phyloP scores from a whole-genome alignment of 2,888 invertebrate species.

The Ditylenchus weischeri region DNA sequence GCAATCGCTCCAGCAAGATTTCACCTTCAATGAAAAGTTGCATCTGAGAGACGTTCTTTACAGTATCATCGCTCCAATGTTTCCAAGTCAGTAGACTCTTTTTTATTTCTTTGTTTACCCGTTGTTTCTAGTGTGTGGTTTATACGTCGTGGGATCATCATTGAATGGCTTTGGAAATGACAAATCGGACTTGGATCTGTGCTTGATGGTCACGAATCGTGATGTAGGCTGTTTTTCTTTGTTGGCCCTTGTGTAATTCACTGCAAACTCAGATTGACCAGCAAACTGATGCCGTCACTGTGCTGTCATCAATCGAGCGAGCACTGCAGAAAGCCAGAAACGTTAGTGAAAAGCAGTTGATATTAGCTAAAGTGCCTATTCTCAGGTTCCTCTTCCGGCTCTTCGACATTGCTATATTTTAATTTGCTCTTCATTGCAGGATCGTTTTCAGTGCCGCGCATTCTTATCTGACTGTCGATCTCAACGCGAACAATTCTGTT shows the following conservation, averaged over 20 bases:
- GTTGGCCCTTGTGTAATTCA: neutral
- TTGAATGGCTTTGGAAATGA: constrained; percentile 91
- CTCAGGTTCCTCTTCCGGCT: constrained; percentile 58
- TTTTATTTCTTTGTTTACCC: neutral
- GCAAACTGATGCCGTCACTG: constrained; percentile 70
- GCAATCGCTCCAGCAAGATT: constrained; percentile 46
- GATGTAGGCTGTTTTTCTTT: constrained; percentile 59
- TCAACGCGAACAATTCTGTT: constrained; percentile 93
- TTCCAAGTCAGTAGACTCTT: constrained; percentile 42
- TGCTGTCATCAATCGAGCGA: constrained; percentile 46
- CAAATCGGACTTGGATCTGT: constrained; percentile 92
- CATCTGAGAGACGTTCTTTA: constrained; percentile 54
- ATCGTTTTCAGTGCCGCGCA: constrained; percentile 53
- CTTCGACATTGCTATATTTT: neutral
- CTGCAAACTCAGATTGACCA: constrained; percentile 67
- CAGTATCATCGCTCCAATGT: constrained; percentile 50
- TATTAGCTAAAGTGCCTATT: constrained; percentile 75
- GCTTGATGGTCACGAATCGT: constrained; percentile 75
- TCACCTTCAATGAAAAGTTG: constrained; percentile 45
- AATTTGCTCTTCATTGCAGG: constrained; percentile 26
- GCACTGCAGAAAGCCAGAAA: constrained; percentile 61
- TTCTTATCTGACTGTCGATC: constrained; percentile 79
- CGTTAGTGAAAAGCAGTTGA: constrained; percentile 69
- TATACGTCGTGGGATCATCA: constrained; percentile 94
- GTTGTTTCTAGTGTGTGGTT: constrained; percentile 56